Evolutionary conservation across 2,113 vertebrate genomes (phyloP), one percentile per base, ranked within the genome.

Genomic region (Limnothrissa miodon): DNA sequence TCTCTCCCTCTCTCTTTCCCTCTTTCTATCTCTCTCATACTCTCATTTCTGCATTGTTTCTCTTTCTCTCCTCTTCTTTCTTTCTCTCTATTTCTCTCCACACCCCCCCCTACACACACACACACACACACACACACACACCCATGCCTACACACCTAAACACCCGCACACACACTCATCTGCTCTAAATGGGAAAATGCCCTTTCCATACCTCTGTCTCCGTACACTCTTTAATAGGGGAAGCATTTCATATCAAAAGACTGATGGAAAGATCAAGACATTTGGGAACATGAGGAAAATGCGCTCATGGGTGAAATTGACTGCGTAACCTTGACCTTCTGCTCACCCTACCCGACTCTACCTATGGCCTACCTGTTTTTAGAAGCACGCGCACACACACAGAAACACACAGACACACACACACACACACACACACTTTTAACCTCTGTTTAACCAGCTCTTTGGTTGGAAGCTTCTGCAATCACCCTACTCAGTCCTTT

Each of bases 241-340:
- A 83, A 39, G 81, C n/a, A n/a, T 44, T 62, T 83, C 29, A 90
- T 91, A 92, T 91, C 90, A 84, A 87, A 85, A 23, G 91, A 85
- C 83, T 91, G 89, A 91, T 85, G 86, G 89, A 88, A 88, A 83
- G 84, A 92, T 90, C 87, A 87, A 92, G 88, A 90, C 85, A 86
- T 84, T 85, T 39, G 70, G 80, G 23, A 17, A 36, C 86, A 87
- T 85, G 80, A 89, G 88, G 10, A 74, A 42, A 88, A 91, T 1
- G 78, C 89, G 89, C 83, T 46, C 91, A 85, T 88, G 91, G 88
- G 90, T 91, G 93, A 94, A 94, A 94, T 93, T 92, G 92, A 92
- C 90, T 91, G 90, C 86, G 89, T 87, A 17, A 51, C 91, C 89
- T 86, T 74, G 66, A 74, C 66, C 25, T 74, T n/a, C 11, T 13